Evolutionary conservation across 2,113 vertebrate species (phyloP), one percentile per base, ranked within the genome.

Genomic region (Pteruthius melanotis): DNA sequence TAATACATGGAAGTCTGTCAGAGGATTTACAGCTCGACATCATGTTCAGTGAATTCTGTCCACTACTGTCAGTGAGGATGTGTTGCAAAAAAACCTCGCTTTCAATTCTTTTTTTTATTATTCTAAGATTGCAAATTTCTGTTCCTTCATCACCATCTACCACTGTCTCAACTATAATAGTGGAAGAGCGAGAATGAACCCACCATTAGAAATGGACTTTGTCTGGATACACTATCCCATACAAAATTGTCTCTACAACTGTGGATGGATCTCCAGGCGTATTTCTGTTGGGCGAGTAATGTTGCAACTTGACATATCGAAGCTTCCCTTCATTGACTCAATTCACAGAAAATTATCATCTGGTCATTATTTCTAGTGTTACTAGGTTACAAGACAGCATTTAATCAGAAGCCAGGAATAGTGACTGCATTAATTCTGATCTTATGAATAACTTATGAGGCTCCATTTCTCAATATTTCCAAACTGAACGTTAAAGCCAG

Each of bases 391-490:
- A 71, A 91, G 80, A 26, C 30, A 94, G 77, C 66, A 92, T 95
- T 97, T 97, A 91, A 94, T 91, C 75, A 95, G 78, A 77, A 96
- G 39, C 77, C 44, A 93, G 47, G 74, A 92, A 97, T 92, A 95
- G 54, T 90, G 66, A 81, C 77, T 96, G 40, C 59, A 94, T 89
- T 97, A 94, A 92, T 94, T 97, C 83, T 90, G 27, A 80, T 87
- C 81, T 96, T 61, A 96, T 97, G 72, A 93, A 97, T 97, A 96
- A 94, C 53, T 95, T 91, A 83, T 23, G 60, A 72, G 56, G 12
- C 53, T 93, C 50, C 45, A 94, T 95, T 97, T 97, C 87, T 94
- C 92, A 92, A 33, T 92, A 92, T 94, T 96, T 94, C 80, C 59
- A 89, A 94, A 74, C 37, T 77, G 75, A 80, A 24, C 1, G 2